These are phyloP conservation scores for Listronotus bonariensis DNA, from an alignment of 1,140 invertebrate species.

Conservation along the genomic window DNA sequence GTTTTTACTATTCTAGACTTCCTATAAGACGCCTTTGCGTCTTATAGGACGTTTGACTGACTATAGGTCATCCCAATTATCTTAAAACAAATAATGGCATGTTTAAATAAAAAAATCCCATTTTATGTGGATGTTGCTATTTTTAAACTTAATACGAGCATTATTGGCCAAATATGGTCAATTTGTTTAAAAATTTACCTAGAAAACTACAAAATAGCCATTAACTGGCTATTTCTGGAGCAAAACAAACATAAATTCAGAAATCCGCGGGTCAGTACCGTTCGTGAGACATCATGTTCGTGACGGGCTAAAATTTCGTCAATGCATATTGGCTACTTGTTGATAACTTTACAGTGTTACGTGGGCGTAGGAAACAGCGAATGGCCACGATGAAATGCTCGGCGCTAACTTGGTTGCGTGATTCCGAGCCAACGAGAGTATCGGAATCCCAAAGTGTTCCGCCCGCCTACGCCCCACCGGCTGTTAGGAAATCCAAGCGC, in stretches of 20 bases:
- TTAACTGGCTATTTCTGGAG: conserved; percentile 25
- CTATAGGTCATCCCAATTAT: too few relatives aligned
- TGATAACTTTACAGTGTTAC: conserved; percentile 43
- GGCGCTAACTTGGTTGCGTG: conserved; percentile 46
- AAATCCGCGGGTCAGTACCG: conserved; percentile 34
- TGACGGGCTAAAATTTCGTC: conserved; percentile 30
- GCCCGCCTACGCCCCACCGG: conserved; percentile 40
- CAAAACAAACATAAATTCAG: conserved; percentile 32
- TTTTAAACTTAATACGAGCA: too few relatives aligned
- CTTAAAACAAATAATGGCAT: too few relatives aligned
- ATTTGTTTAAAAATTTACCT: neutral
- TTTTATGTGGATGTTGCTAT: too few relatives aligned
- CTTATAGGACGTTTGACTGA: too few relatives aligned
- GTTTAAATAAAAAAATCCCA: too few relatives aligned
- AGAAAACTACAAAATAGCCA: conserved; percentile 5
- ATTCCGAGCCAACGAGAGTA: conserved; percentile 47
- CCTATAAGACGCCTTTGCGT: too few relatives aligned
- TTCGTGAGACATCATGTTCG: conserved; percentile 8
- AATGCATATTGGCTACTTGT: conserved; percentile 57
- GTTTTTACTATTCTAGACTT: too few relatives aligned
- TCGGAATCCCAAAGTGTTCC: conserved; percentile 26
- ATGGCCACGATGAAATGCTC: conserved; percentile 42
- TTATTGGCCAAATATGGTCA: neutral
- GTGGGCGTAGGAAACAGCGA: conserved; percentile 41
- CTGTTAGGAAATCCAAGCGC: conserved; percentile 31